Evolutionary conservation across 2,797 vertebrate genomes (phyloP).

Genomic region (Podarcis siculus): DNA sequence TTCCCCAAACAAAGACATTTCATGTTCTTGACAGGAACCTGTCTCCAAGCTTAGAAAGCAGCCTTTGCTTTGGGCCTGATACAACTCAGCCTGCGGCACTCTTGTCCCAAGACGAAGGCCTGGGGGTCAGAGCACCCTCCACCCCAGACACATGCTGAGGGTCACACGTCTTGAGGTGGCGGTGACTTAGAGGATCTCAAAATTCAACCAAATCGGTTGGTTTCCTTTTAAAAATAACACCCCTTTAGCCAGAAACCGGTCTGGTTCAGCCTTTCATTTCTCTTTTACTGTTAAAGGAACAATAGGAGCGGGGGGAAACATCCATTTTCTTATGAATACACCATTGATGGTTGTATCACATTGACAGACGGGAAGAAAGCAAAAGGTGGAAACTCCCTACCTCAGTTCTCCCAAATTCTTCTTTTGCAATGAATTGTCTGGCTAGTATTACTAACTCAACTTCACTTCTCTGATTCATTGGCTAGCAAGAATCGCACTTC

Average conservation of each 20-base stretch:
- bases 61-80: no score
- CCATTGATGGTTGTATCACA: not conserved
- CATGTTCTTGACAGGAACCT: no score
- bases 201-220: slow-evolving; percentile 36
- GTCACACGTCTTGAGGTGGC: not conserved
- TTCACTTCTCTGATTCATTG: not conserved
- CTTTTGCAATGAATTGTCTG: slow-evolving; percentile 15
- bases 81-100: no score
- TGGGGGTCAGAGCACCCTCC: no score
- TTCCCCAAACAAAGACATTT: no score
- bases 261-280: slow-evolving; percentile 49
- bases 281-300: slow-evolving; percentile 43
- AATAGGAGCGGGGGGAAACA: slow-evolving; percentile 6
- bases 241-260: not conserved
- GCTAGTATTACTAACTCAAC: not conserved
- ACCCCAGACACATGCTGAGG: no score
- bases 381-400: slow-evolving; percentile 12
- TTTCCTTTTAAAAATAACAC: slow-evolving; percentile 9
- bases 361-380: not conserved
- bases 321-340: slow-evolving; percentile 40
- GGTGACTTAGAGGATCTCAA: not conserved
- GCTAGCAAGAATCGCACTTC: slow-evolving; percentile 43
- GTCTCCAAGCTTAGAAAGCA: no score
- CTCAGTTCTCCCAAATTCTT: not conserved
- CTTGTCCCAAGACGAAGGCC: no score